Percentiles rank a stretch among this genome's conserved stretches.
Conservation (phyloP, 2,888 invertebrate species). For the Torymus texanus region DNA sequence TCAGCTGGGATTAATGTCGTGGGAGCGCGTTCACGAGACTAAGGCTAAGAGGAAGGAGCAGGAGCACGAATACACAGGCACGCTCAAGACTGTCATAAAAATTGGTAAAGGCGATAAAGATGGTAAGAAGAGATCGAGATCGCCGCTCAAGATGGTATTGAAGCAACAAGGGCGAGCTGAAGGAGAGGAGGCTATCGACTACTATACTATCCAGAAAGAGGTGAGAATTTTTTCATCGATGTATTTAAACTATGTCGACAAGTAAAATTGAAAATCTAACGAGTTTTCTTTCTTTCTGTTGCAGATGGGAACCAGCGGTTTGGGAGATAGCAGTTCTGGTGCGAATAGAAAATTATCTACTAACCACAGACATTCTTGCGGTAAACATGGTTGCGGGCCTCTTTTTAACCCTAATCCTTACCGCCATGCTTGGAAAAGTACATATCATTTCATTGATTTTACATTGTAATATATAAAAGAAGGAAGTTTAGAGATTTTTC, state of each 20-base stretch:
- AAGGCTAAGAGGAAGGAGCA: slow-evolving; percentile 75
- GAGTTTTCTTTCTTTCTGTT: slow-evolving; percentile 59
- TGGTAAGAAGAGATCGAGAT: slow-evolving; percentile 81
- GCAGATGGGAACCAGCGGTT: slow-evolving; percentile 73
- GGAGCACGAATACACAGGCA: slow-evolving; percentile 78
- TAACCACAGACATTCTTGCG: slow-evolving; percentile 76
- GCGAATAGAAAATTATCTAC: slow-evolving; percentile 76
- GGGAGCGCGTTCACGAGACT: slow-evolving; percentile 82
- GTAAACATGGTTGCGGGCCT: slow-evolving; percentile 76
- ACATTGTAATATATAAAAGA: too few relatives aligned
- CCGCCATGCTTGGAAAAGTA: slow-evolving; percentile 53
- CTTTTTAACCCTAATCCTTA: slow-evolving; percentile 69
- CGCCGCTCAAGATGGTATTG: slow-evolving; percentile 87
- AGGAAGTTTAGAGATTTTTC: too few relatives aligned
- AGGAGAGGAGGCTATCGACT: slow-evolving; percentile 75
- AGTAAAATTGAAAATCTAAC: too few relatives aligned
- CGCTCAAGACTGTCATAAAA: slow-evolving; percentile 89
- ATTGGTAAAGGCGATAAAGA: slow-evolving; percentile 77
- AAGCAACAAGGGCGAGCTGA: slow-evolving; percentile 78
- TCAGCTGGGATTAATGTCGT: slow-evolving; percentile 84
- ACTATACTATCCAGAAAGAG: slow-evolving; percentile 85
- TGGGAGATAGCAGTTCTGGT: slow-evolving; percentile 75
- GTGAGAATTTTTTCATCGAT: slow-evolving; percentile 70
- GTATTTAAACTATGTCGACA: neutral
- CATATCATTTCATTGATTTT: slow-evolving; percentile 1